These are phyloP conservation scores for Hipparchia sbordonii DNA, from an alignment of 2,888 invertebrate genomes.

Conservation along the genomic window DNA sequence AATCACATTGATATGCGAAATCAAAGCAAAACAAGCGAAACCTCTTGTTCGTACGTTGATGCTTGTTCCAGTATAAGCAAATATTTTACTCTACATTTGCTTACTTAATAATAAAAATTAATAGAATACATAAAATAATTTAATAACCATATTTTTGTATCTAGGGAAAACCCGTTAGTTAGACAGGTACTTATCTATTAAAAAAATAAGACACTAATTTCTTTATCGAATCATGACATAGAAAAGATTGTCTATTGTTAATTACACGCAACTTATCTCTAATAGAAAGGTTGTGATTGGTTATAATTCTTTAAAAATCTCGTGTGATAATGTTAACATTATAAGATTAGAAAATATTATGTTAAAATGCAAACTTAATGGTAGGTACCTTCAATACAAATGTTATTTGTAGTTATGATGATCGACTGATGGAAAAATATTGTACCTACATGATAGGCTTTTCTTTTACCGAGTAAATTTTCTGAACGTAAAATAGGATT, in stretches of 20 bases:
- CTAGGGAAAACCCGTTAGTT: not conserved
- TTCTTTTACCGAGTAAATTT: not conserved
- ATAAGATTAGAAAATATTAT: not conserved
- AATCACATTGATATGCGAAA: no score
- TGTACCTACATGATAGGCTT: not conserved
- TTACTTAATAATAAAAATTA: no score
- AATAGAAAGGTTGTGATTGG: not conserved
- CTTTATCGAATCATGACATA: conserved; percentile 3
- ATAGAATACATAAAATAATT: no score
- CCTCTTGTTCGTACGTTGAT: no score
- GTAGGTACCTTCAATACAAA: not conserved
- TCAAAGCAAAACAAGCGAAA: no score
- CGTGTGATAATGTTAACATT: conserved; percentile 6
- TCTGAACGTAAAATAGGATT: not conserved
- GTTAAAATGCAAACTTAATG: conserved; percentile 1
- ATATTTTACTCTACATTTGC: no score
- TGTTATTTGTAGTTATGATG: not conserved
- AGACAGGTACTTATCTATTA: not conserved
- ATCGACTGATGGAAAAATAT: conserved; percentile 3
- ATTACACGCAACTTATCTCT: not conserved
- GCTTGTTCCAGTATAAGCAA: no score
- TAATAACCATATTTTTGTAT: not conserved
- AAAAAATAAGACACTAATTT: not conserved
- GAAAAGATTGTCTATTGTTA: not conserved
- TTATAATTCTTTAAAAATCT: not conserved